phyloP scores from a whole-genome alignment of 2,113 vertebrate genomes.

The Oceanites oceanicus region DNA sequence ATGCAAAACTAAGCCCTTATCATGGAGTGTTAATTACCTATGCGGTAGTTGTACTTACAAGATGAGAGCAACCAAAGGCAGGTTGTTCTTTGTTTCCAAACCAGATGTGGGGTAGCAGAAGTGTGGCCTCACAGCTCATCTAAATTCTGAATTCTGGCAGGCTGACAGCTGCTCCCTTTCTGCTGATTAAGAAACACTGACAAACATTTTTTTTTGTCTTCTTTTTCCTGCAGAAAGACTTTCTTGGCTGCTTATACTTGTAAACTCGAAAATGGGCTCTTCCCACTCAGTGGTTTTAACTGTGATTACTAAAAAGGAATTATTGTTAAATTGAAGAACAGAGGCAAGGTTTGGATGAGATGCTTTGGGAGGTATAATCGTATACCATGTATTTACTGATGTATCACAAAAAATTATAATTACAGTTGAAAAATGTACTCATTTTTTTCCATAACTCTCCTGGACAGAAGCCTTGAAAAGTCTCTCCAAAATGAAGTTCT shows the following conservation, averaged over 20 bases:
- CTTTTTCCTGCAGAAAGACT: neutral
- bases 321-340: neutral
- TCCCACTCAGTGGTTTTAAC: neutral
- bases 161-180: constrained; percentile 37
- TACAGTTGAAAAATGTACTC: neutral
- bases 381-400: neutral
- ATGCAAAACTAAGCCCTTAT: neutral
- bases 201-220: neutral
- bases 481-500: neutral
- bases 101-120: neutral
- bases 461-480: neutral
- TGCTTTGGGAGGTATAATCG: neutral
- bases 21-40: constrained; percentile 1
- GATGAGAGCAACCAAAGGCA: constrained; percentile 8
- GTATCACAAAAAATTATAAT: neutral
- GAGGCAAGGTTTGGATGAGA: neutral
- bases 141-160: constrained; percentile 19
- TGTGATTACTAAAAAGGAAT: neutral
- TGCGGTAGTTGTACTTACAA: neutral
- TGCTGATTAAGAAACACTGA: constrained; percentile 30
- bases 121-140: constrained; percentile 19
- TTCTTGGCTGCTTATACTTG: neutral
- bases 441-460: neutral
- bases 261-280: neutral
- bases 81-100: constrained; percentile 27